These are phyloP conservation scores for Scaptodrosophila latifasciaeformis DNA, from an alignment of 2,888 invertebrate genomes.

Conservation along the genomic window DNA sequence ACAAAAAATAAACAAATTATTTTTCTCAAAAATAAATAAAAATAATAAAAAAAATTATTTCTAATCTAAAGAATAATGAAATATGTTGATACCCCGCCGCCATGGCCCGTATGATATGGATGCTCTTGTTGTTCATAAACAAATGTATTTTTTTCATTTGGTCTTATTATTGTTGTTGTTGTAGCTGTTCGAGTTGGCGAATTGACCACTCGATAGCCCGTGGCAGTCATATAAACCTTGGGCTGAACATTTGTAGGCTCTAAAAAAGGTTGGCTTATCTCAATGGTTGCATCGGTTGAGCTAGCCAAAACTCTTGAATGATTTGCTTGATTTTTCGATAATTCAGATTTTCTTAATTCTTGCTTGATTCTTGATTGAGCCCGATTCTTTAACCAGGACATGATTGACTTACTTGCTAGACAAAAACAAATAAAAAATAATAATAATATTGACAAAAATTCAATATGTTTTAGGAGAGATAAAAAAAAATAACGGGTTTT, in stretches of 20 bases:
- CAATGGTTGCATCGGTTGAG: conserved; percentile 25
- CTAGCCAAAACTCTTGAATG: conserved; percentile 13
- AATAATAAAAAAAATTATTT: neutral
- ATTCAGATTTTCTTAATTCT: conserved; percentile 1
- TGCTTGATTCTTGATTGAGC: conserved; percentile 11
- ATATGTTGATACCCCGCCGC: too few relatives aligned
- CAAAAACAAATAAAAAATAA: conserved; percentile 14
- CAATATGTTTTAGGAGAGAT: too few relatives aligned
- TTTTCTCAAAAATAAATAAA: too few relatives aligned
- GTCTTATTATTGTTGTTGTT: neutral
- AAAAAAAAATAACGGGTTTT: too few relatives aligned
- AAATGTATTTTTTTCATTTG: neutral
- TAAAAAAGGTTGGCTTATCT: conserved; percentile 4
- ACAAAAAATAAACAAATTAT: neutral
- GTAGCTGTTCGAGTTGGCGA: neutral
- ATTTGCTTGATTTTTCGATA: conserved; percentile 3
- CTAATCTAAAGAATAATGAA: too few relatives aligned
- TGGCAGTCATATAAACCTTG: neutral
- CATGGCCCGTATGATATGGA: too few relatives aligned
- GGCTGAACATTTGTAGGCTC: neutral
- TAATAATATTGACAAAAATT: neutral
- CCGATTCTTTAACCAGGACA: conserved; percentile 21
- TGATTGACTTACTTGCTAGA: conserved; percentile 1
- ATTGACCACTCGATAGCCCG: neutral
- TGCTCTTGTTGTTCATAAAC: too few relatives aligned